Evolutionary conservation across 2,888 invertebrate genomes (phyloP), one percentile per base, ranked within the genome.

Genomic region (Acheta domesticus): DNA sequence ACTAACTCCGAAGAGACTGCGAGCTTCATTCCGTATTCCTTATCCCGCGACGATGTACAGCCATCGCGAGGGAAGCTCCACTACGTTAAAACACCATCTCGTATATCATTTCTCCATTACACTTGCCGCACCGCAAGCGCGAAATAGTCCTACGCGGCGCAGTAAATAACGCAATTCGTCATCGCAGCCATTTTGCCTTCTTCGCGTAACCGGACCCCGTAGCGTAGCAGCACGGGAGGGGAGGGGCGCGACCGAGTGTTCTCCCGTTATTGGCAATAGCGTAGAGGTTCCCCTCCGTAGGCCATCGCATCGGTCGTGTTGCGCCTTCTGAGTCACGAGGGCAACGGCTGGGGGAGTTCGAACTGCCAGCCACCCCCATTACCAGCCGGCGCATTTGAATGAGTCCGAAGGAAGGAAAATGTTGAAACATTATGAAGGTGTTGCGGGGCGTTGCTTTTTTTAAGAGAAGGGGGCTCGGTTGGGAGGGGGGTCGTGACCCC

Each of bases 91-190:
- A 36, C 36, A 36, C 36, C 36, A 36, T 36, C 36, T 36, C 36
- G 36, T 36, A 36, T 36, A 36, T 36, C 36, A 36, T 36, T 36
- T 36, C 36, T 36, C 36, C 36, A 36, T 36, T 36, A 36, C 36
- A 36, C 36, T 36, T 36, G 36, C 36, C 62, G 62, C 62, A 8
- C 62, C 62, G 14, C 62, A 14, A n/a, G 16, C 62, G 62, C 62
- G 16, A n/a, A 62, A 62, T 14, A 62, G 16, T 62, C 62, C 62
- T 62, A 62, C 62, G 62, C 5, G 8, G 62, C 62, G 8, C 62
- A 62, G 62, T 62, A 62, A 62, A 62, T 62, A 62, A 62, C 62
- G n/a, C 62, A 62, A 62, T 62, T 62, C 62, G 62, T 62, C 62
- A 62, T 62, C 62, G 62, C n/a, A n/a, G 62, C 62, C 16, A 36